Percentiles rank a stretch among this genome's conserved stretches.
These are phyloP conservation scores for Desoria tigrina DNA, from an alignment of 2,888 invertebrate genomes.

Conservation along the genomic window DNA sequence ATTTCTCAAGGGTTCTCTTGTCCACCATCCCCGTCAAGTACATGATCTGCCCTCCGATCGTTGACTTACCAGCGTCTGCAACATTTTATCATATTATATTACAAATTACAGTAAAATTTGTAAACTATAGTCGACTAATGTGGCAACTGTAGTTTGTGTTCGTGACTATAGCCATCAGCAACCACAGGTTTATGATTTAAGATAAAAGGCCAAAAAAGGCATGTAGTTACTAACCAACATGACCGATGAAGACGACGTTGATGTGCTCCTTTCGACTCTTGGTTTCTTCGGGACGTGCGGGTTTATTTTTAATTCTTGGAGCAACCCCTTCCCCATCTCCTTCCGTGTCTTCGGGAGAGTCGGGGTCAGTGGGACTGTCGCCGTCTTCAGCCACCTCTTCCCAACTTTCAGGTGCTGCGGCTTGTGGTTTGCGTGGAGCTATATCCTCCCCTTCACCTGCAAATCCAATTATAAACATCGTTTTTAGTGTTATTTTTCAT, in stretches of 20 bases:
- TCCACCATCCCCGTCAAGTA: constrained; percentile 98
- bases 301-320: constrained; percentile 76
- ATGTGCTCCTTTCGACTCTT: constrained; percentile 96
- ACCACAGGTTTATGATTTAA: background rate
- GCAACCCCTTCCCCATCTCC: constrained; percentile 57
- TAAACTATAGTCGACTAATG: too few relatives aligned
- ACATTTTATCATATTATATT: background rate
- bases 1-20: constrained; percentile 97
- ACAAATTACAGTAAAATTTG: constrained; percentile 43
- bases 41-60: constrained; percentile 99
- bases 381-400: constrained; percentile 70
- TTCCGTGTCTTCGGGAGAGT: constrained; percentile 53
- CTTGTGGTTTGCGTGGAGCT: constrained; percentile 26
- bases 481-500: too few relatives aligned
- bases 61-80: constrained; percentile 98
- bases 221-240: constrained; percentile 73
- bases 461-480: constrained; percentile 36
- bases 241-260: constrained; percentile 99
- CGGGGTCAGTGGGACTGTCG: constrained; percentile 54
- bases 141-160: background rate
- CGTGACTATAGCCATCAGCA: too few relatives aligned
- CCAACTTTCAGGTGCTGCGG: constrained; percentile 70
- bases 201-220: background rate
- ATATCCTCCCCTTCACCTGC: constrained; percentile 34
- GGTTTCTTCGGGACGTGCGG: constrained; percentile 71